Evolutionary conservation across 2,797 vertebrate genomes (phyloP), one percentile per base, ranked within the genome.

Genomic region (Rhadinocentrus ornatus): DNA sequence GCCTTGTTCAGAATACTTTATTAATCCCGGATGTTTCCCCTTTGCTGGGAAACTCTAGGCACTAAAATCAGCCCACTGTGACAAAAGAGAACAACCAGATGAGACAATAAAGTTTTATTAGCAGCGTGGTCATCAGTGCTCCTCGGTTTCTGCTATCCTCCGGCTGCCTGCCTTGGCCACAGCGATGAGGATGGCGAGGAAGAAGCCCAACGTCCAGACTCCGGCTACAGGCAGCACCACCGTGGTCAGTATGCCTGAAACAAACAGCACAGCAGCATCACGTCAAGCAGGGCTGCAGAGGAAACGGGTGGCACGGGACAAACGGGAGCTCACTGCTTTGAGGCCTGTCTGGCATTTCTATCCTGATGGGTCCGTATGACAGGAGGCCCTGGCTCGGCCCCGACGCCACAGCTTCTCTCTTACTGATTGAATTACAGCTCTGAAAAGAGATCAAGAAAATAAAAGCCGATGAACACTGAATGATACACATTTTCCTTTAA

Each of bases 331-430:
- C 71, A 94, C 93, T 88, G 61, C 79, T 76, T 2, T 48, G 62
- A 26, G 74, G 52, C 69, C 22, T 71, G 10, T 91, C 74, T n/a
- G 91, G 86, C n/a, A 83, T 74, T 18, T 90, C 69, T 0, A 92
- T 71, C 75, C 18, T 90, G 78, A 94, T 94, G 1, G 94, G 94
- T 60, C 94, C 93, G 20, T 95, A 95, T 1, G 93, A 93, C 61
- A 95, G 84, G 6, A 94, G 83, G 44, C 89, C 89, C 55, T 88
- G 82, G 35, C 53, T 9, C 0, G 78, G 73, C n/a, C 87, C 75
- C 0, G 68, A 71, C 39, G 53, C 67, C 55, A 81, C 39, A 0
- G 89, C 92, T 46, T 90, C 93, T 46, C 94, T 82, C 81, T 94
- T 94, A 20, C 69, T 86, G 55, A 92, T 86, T 0, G 84, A 80